Percentiles rank a stretch among this genome's conserved stretches.
These are phyloP conservation scores for Ambastaia sidthimunki DNA, from an alignment of 2,797 vertebrate species.

Conservation along the genomic window DNA sequence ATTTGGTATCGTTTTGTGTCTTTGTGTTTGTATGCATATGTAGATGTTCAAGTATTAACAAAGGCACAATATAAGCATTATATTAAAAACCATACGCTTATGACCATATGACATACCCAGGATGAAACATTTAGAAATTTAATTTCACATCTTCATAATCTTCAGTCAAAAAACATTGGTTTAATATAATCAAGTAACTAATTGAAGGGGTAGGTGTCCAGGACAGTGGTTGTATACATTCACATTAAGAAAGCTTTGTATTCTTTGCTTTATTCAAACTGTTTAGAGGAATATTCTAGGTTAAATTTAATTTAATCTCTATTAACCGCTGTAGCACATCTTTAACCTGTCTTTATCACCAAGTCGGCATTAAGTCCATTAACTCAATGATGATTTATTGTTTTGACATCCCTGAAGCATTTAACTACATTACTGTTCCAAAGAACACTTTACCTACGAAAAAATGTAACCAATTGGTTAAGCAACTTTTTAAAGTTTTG, in stretches of 20 bases:
- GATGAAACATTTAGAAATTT: background rate
- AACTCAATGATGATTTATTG: background rate
- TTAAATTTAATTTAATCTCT: too few relatives aligned
- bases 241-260: too few relatives aligned
- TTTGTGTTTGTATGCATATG: constrained; percentile 45
- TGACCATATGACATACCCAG: background rate
- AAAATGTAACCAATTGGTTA: background rate
- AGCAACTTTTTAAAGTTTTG: background rate
- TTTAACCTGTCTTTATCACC: too few relatives aligned
- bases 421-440: background rate
- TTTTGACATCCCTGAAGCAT: background rate
- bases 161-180: background rate
- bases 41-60: constrained; percentile 2
- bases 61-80: background rate
- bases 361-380: background rate
- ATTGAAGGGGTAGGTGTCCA: background rate
- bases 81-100: constrained; percentile 18
- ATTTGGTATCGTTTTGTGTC: constrained; percentile 48
- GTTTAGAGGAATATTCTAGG: background rate
- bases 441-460: background rate
- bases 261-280: too few relatives aligned
- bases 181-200: background rate
- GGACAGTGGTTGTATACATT: too few relatives aligned
- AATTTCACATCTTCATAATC: constrained; percentile 4
- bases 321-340: too few relatives aligned